A percentile compares a stretch with the other conserved stretches of the same genome.
phyloP scores from a whole-genome alignment of 2,113 vertebrate species.

The Rhinogobius similis region DNA sequence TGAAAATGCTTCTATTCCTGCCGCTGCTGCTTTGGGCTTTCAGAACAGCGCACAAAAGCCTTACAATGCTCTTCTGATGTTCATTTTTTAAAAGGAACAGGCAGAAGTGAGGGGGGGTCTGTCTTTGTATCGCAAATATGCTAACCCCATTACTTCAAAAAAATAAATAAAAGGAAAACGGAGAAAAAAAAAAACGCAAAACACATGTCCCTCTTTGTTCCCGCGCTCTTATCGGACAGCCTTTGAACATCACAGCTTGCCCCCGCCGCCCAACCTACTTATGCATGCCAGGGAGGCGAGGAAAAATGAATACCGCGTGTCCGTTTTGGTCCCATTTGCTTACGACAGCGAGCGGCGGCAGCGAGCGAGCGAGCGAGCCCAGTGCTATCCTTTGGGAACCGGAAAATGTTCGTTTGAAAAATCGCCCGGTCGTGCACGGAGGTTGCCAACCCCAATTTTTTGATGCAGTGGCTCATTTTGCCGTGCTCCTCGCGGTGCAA shows the following conservation, averaged over 20 bases:
- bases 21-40: slow-evolving; percentile 24
- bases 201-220: slow-evolving; percentile 42
- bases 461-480: slow-evolving; percentile 73
- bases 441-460: slow-evolving; percentile 78
- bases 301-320: slow-evolving; percentile 48
- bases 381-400: slow-evolving; percentile 54
- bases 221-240: slow-evolving; percentile 34
- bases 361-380: slow-evolving; percentile 28
- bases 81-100: slow-evolving; percentile 35
- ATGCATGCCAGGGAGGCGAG: slow-evolving; percentile 42
- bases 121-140: slow-evolving; percentile 33
- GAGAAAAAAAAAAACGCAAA: slow-evolving; percentile 8
- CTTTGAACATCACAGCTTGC: slow-evolving; percentile 66
- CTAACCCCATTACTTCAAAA: slow-evolving; percentile 52
- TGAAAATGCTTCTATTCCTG: slow-evolving; percentile 49
- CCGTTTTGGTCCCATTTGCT: slow-evolving; percentile 69
- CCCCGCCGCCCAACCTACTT: slow-evolving; percentile 64
- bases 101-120: slow-evolving; percentile 21
- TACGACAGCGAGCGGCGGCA: slow-evolving; percentile 60
- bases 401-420: slow-evolving; percentile 73
- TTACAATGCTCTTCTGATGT: slow-evolving; percentile 52
- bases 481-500: slow-evolving; percentile 41
- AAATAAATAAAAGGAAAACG: slow-evolving; percentile 3
- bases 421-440: slow-evolving; percentile 65
- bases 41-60: slow-evolving; percentile 31